These are phyloP conservation scores for Hoplodrina ambigua DNA, from an alignment of 2,888 invertebrate genomes.

Conservation along the genomic window DNA sequence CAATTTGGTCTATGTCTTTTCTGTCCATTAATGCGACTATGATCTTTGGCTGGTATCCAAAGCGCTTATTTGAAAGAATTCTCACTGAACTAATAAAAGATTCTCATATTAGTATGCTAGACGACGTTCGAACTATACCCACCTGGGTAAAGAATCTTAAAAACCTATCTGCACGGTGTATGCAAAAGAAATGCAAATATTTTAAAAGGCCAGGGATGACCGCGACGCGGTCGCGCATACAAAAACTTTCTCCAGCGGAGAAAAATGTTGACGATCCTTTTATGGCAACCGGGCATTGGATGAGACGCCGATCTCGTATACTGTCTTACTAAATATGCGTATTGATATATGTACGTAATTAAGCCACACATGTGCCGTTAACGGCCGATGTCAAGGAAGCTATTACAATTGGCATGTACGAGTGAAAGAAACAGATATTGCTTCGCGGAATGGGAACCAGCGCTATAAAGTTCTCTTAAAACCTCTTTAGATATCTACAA, in stretches of 20 bases:
- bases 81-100: slow-evolving; percentile 50
- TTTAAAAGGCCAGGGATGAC: slow-evolving; percentile 81
- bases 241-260: slow-evolving; percentile 84
- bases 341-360: slow-evolving; percentile 73
- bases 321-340: slow-evolving; percentile 71
- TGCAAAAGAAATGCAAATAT: slow-evolving; percentile 86
- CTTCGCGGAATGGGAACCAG: slow-evolving; percentile 38
- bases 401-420: slow-evolving; percentile 57
- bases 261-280: slow-evolving; percentile 84
- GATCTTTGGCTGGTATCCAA: slow-evolving; percentile 72
- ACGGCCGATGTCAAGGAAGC: slow-evolving; percentile 53
- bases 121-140: slow-evolving; percentile 52
- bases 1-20: slow-evolving; percentile 64
- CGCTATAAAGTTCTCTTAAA: slow-evolving; percentile 44
- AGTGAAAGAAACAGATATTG: slow-evolving; percentile 57
- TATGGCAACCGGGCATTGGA: slow-evolving; percentile 79
- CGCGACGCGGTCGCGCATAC: slow-evolving; percentile 62
- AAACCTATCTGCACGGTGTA: slow-evolving; percentile 73
- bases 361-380: slow-evolving; percentile 67
- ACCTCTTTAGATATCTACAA: slow-evolving; percentile 49
- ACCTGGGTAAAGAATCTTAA: slow-evolving; percentile 68
- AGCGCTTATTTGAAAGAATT: slow-evolving; percentile 60
- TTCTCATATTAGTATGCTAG: slow-evolving; percentile 57
- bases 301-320: slow-evolving; percentile 71
- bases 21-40: slow-evolving; percentile 67